Evolutionary conservation across 2,797 vertebrate genomes (phyloP).

Genomic region (Sphaeramia orbicularis): DNA sequence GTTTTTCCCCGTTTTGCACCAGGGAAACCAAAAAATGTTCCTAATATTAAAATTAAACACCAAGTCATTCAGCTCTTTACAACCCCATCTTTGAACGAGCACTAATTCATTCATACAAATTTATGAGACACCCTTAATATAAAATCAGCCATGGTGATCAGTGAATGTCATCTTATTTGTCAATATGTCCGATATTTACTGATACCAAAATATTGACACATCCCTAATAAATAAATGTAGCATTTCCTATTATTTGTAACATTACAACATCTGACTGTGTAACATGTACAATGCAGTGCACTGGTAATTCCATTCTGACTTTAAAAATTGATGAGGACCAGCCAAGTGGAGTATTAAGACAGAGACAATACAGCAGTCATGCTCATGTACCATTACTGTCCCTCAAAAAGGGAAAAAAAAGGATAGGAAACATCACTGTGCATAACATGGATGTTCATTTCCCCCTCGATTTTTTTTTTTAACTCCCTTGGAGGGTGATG

Average conservation of each 20-base stretch:
- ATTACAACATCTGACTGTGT: not conserved
- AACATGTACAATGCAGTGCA: too few species aligned
- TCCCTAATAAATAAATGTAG: not conserved
- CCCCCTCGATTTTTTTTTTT: not conserved
- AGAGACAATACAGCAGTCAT: not conserved
- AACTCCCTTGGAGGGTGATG: not conserved
- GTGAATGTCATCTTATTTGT: too few species aligned
- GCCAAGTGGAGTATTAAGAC: not conserved
- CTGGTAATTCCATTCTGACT: constrained; percentile 26
- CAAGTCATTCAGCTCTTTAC: too few species aligned
- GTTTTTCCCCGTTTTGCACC: too few species aligned
- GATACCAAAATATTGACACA: not conserved
- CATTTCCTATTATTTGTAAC: not conserved
- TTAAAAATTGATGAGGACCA: constrained; percentile 26
- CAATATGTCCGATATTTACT: too few species aligned
- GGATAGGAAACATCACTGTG: not conserved
- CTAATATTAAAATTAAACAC: too few species aligned
- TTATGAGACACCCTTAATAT: too few species aligned
- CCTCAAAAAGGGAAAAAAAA: constrained; percentile 18
- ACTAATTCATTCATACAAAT: too few species aligned
- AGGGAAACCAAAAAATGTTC: too few species aligned
- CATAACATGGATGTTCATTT: not conserved
- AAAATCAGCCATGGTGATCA: too few species aligned
- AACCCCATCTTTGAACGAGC: too few species aligned
- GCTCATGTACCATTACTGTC: constrained; percentile 12